These are phyloP conservation scores for Acholoe squamosa DNA, from an alignment of 2,888 invertebrate genomes.

Conservation along the genomic window DNA sequence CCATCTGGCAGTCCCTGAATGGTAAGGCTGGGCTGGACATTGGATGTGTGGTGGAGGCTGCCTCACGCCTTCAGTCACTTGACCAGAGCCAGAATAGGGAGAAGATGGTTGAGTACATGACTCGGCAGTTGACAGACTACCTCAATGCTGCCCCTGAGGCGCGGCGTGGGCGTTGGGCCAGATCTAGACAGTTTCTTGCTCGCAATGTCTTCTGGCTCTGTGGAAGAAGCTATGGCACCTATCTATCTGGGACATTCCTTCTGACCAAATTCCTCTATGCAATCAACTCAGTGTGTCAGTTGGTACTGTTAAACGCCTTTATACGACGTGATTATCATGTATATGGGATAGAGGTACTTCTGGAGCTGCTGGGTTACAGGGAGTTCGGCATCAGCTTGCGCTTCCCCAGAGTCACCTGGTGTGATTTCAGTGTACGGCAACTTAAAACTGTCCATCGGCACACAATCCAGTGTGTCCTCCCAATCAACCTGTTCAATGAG, in stretches of 20 bases:
- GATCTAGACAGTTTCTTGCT: slow-evolving; percentile 16
- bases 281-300: slow-evolving; percentile 83
- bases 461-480: slow-evolving; percentile 71
- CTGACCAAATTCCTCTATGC: slow-evolving; percentile 83
- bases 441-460: slow-evolving; percentile 78
- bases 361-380: slow-evolving; percentile 32
- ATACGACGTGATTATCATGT: slow-evolving; percentile 82
- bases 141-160: neutral
- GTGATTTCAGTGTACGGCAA: slow-evolving; percentile 82
- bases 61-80: slow-evolving; percentile 22
- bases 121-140: slow-evolving; percentile 8
- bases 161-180: slow-evolving; percentile 1
- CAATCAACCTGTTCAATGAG: slow-evolving; percentile 76
- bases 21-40: slow-evolving; percentile 64
- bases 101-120: slow-evolving; percentile 37
- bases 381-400: slow-evolving; percentile 65
- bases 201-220: slow-evolving; percentile 70
- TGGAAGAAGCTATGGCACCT: slow-evolving; percentile 84
- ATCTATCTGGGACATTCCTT: slow-evolving; percentile 83
- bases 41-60: slow-evolving; percentile 67
- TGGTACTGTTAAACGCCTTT: slow-evolving; percentile 84
- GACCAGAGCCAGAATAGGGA: slow-evolving; percentile 31
- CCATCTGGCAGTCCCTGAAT: slow-evolving; percentile 83
- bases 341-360: slow-evolving; percentile 81
- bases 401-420: slow-evolving; percentile 82